Evolutionary conservation across 2,113 vertebrate genomes (phyloP), one percentile per base, ranked within the genome.

Genomic region (Lota lota): DNA sequence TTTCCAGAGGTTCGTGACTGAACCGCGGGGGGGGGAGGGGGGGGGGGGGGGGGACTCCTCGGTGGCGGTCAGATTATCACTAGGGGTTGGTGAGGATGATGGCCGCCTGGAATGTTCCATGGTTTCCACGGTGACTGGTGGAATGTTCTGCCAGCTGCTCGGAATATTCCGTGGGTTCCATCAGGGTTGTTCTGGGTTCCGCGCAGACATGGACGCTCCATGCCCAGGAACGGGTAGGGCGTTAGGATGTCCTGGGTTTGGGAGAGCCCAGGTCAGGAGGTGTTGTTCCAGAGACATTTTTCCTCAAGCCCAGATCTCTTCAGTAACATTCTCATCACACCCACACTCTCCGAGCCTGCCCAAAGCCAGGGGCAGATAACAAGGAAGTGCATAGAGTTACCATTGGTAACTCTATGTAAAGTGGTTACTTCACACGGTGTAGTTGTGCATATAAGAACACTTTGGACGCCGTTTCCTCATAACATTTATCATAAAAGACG

Each of bases 21-120:
- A 2, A 12, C 0, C 40, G 0, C 8, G 40, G 10, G 10, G 40
- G 22, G 53, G 16, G 58, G 77, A 56, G 28, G 4, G 64, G 61
- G 7, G 40, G 40, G 5, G 40, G 40, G 10, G 7, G 40, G 40
- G 40, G 40, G 40, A 33, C 28, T 7, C 28, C 28, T 88, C 89
- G 85, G 88, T 87, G 68, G 80, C 70, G 69, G 68, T 68, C 7
- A 47, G 40, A 20, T 71, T 40, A 63, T 50, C 72, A 68, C 68
- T 67, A n/a, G 57, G 72, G 65, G 47, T 70, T 66, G 59, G 7
- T 70, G 75, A 8, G 8, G 40, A 47, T 47, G 40, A 47, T 14
- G 12, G 40, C 40, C 24, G 40, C 21, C 47, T 63, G 85, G 83
- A 88, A 89, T 92, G 94, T 87, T 87, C 86, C 81, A 64, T 18